These are phyloP conservation scores for Scaptomyza hsui DNA, from an alignment of 1,140 invertebrate species.

Conservation along the genomic window DNA sequence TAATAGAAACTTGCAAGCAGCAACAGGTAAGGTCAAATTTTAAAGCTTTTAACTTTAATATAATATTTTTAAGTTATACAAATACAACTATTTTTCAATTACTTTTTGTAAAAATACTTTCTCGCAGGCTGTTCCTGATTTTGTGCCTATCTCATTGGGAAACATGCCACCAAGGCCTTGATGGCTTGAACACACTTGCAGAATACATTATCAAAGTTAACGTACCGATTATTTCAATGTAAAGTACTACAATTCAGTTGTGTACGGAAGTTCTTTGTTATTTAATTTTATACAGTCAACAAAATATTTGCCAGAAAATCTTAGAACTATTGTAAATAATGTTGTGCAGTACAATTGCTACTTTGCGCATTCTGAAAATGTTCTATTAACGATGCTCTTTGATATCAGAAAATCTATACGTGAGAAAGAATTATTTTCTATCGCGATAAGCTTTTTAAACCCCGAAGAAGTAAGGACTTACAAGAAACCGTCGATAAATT, in stretches of 20 bases:
- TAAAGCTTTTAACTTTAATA: too few relatives aligned
- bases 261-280: conserved; percentile 3
- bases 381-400: neutral
- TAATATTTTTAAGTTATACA: too few relatives aligned
- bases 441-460: conserved; percentile 3
- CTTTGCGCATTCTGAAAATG: neutral
- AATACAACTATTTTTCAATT: too few relatives aligned
- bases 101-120: too few relatives aligned
- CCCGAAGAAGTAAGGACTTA: neutral
- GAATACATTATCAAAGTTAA: neutral
- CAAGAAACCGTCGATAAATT: neutral
- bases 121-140: too few relatives aligned
- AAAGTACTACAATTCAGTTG: neutral
- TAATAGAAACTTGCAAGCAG: too few relatives aligned
- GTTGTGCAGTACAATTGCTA: too few relatives aligned
- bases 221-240: neutral
- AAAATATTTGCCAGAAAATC: neutral
- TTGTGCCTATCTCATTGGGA: too few relatives aligned
- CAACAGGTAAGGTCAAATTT: too few relatives aligned
- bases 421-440: neutral
- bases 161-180: too few relatives aligned
- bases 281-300: conserved; percentile 1
- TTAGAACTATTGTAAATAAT: too few relatives aligned
- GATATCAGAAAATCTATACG: neutral
- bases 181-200: neutral